Conservation (phyloP, 2,888 invertebrate genomes). For the Cinara cedri region DNA sequence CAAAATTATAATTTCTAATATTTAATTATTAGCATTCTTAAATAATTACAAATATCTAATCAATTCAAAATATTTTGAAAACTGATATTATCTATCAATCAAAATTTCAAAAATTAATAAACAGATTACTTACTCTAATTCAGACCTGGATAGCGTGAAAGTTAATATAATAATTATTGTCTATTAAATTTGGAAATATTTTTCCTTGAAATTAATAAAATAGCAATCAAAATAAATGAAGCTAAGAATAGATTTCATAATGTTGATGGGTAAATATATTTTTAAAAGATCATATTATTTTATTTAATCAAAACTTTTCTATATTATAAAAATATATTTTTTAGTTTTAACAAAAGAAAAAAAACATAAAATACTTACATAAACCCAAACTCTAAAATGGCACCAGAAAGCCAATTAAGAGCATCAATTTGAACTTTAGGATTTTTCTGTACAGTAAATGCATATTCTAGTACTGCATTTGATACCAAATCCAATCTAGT, state of each 20-base stretch:
- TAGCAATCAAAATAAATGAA: background rate
- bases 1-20: background rate
- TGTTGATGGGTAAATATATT: too few species aligned
- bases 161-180: background rate
- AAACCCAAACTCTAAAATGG: conserved; percentile 87
- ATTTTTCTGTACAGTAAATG: conserved; percentile 83
- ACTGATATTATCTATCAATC: conserved; percentile 8
- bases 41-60: background rate
- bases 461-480: conserved; percentile 74
- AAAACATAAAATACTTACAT: conserved; percentile 66
- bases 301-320: too few species aligned
- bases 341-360: background rate
- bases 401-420: conserved; percentile 77
- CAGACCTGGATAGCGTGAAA: conserved; percentile 52
- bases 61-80: conserved; percentile 31
- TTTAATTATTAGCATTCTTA: background rate
- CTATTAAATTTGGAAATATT: too few species aligned
- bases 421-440: conserved; percentile 90
- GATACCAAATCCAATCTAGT: conserved; percentile 78
- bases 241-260: background rate
- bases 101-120: conserved; percentile 32
- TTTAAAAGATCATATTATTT: too few species aligned
- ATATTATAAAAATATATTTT: background rate
- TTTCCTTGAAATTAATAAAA: too few species aligned
- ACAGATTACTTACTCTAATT: conserved; percentile 39